Conservation (phyloP, 2,113 vertebrate genomes). For the Elephas maximus region DNA sequence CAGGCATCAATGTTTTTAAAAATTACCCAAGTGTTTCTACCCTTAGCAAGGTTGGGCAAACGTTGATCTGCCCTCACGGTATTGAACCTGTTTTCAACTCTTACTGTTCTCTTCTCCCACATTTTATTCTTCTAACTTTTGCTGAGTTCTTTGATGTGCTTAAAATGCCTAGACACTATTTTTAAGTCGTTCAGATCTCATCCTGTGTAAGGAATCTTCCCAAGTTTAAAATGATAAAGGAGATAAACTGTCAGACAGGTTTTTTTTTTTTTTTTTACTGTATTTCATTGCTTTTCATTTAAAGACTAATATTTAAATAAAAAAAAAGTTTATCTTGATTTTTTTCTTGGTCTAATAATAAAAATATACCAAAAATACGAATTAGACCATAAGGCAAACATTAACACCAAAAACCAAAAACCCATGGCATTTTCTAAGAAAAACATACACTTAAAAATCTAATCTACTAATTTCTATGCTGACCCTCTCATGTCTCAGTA, state of each 20-base stretch:
- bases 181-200: background rate
- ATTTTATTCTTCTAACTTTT: background rate
- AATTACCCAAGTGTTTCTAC: too few relatives aligned
- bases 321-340: background rate
- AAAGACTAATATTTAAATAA: background rate
- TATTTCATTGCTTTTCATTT: conserved; percentile 3
- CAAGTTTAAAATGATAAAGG: background rate
- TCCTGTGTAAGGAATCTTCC: background rate
- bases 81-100: background rate
- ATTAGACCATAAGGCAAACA: conserved; percentile 28
- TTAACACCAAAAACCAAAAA: background rate
- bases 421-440: background rate
- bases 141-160: background rate
- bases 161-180: background rate
- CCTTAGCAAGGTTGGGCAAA: background rate
- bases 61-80: background rate
- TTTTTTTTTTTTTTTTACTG: background rate
- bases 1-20: too few relatives aligned
- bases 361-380: background rate
- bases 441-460: conserved; percentile 28
- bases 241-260: background rate
- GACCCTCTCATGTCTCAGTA: background rate
- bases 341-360: background rate
- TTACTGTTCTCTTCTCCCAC: background rate
- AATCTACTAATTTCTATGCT: background rate